Percentiles rank a stretch among this genome's conserved stretches.
Conservation (phyloP, 2,797 vertebrate genomes). For the Momotus momota region DNA sequence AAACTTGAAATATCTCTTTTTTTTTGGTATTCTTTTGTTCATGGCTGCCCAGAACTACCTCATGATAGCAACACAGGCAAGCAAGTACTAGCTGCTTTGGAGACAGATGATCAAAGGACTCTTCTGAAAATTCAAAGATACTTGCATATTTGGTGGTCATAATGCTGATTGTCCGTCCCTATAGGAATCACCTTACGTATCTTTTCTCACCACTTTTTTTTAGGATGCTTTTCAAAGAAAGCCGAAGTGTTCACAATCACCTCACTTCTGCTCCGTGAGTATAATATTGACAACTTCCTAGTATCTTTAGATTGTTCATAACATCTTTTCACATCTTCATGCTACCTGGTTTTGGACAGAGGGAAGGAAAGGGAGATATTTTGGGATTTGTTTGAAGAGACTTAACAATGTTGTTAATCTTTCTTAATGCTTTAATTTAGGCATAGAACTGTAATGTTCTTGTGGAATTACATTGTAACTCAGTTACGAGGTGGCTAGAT, state of each 20-base stretch:
- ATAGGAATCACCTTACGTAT: background rate
- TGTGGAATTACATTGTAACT: background rate
- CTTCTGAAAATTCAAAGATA: conserved; percentile 5
- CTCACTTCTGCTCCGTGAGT: conserved; percentile 96
- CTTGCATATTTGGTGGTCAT: background rate
- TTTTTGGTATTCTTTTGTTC: background rate
- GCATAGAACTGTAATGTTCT: background rate
- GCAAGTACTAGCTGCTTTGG: background rate
- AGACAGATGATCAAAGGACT: background rate
- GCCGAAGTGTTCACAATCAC: conserved; percentile 91
- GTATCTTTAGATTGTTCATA: background rate
- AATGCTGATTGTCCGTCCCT: background rate
- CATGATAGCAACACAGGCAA: background rate
- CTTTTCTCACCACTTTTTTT: conserved; percentile 36
- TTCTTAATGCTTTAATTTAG: background rate
- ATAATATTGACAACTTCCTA: background rate
- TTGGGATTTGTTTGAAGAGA: background rate
- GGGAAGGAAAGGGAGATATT: background rate
- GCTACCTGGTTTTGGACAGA: background rate
- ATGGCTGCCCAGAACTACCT: background rate
- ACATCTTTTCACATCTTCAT: background rate
- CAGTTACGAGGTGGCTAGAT: background rate
- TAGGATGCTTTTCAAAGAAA: conserved; percentile 98
- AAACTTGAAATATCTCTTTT: background rate
- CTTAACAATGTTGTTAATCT: background rate